Base-by-base conservation (phyloP, 2,113 vertebrate species). In the Sander lucioperca region DNA sequence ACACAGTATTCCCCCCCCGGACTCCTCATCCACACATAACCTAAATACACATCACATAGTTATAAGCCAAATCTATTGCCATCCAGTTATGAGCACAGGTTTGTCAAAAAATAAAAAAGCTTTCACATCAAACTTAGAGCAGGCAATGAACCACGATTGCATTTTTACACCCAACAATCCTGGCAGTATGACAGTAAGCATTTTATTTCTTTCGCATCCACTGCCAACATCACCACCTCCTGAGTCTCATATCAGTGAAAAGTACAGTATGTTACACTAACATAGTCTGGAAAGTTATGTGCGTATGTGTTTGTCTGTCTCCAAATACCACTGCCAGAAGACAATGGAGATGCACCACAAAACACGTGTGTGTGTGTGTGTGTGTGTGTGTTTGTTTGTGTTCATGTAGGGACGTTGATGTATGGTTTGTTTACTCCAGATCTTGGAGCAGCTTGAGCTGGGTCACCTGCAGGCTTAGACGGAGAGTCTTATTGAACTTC, bases 361-460 rank as follows among this genome's bases (percentile, higher is more conserved):
- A 77, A 21, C 53, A 12, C 16, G 10, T 50, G 27, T 67, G n/a
- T 45, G 39, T 58, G 59, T 66, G 15, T 50, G 19, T 79, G 43
- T 47, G 21, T 77, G 25, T 69, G 61, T 70, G 6, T 33, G 33
- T 33, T 0, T 33, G 33, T 33, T 6, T 77, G 25, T 68, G 56
- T 70, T 36, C 47, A 18, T 47, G 21, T 45, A 2, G 68, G 6
- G 81, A 83, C 8, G 9, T 54, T 88, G 84, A 88, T 78, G 63
- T 43, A 87, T 77, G 83, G 87, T 74, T 88, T 92, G 78, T 87
- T 89, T 88, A 81, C 72, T 73, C 10, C 48, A 48, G 21, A 61
- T 74, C 65, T 6, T 2, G 7, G 39, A 64, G 65, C 65, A 56
- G 85, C 1, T 53, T n/a, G 39, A 56, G 30, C 7, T 16, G 50